These are phyloP conservation scores for Mormyrus hasselquistii DNA, from an alignment of 2,797 vertebrate genomes.

Conservation along the genomic window DNA sequence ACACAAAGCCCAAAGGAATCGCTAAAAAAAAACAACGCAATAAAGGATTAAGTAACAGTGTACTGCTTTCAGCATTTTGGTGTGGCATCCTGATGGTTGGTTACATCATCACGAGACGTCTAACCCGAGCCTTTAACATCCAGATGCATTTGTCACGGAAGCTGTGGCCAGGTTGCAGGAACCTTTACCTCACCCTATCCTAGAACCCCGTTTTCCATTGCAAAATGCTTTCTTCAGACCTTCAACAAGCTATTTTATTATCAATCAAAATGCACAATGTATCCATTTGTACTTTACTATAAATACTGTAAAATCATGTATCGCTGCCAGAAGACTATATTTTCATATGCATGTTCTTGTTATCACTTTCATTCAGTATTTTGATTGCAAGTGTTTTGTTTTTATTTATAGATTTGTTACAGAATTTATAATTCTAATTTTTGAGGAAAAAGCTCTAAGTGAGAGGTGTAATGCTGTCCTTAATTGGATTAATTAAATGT, in stretches of 20 bases:
- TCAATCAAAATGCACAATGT: background rate
- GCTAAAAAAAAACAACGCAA: background rate
- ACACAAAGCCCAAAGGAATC: background rate
- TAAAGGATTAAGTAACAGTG: background rate
- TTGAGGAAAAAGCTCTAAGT: background rate
- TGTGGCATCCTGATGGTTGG: background rate
- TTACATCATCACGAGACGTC: background rate
- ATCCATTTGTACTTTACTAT: background rate
- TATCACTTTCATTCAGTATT: background rate
- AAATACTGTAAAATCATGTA: constrained; percentile 9
- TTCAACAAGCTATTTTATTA: background rate
- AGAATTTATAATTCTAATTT: background rate
- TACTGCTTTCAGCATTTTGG: background rate
- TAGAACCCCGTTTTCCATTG: background rate
- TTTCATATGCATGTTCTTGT: constrained; percentile 1
- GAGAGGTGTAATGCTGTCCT: background rate
- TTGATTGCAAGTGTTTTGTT: background rate
- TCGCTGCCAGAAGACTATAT: background rate
- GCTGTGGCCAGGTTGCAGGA: background rate
- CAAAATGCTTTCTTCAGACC: background rate
- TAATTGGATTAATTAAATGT: background rate
- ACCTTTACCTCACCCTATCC: background rate
- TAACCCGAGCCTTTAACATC: background rate
- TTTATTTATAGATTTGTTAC: constrained; percentile 4
- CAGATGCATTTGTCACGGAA: background rate